A percentile compares a stretch with the other conserved stretches of the same genome.
phyloP scores from a whole-genome alignment of 2,113 vertebrate genomes.

The Pollachius pollachius region DNA sequence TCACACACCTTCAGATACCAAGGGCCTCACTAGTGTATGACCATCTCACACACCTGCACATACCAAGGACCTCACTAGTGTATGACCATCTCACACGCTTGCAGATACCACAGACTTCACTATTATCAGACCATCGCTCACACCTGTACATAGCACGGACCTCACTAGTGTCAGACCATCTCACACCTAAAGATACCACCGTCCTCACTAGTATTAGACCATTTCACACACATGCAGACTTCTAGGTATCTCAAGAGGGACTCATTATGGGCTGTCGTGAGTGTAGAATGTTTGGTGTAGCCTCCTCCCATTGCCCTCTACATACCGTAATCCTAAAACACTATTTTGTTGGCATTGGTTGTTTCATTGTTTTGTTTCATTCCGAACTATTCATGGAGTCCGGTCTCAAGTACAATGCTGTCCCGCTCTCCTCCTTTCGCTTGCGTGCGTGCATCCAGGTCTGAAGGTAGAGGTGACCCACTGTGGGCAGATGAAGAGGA shows the following conservation, averaged over 20 bases:
- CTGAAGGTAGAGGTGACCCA: constrained; percentile 99
- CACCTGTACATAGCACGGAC: neutral
- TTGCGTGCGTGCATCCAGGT: constrained; percentile 68
- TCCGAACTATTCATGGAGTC: too few species aligned
- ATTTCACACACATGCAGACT: neutral
- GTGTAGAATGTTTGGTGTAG: too few species aligned
- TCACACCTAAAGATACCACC: neutral
- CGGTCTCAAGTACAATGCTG: too few species aligned
- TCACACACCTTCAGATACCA: neutral
- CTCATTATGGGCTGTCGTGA: too few species aligned
- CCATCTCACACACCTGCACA: neutral
- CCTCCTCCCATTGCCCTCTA: too few species aligned
- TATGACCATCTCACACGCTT: neutral
- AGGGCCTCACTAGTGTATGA: neutral
- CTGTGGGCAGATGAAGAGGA: constrained; percentile 98
- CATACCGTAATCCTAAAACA: too few species aligned
- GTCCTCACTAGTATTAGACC: neutral
- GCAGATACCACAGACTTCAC: neutral
- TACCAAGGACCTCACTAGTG: neutral
- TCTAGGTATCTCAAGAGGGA: neutral
- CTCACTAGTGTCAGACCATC: neutral
- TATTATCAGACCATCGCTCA: neutral
- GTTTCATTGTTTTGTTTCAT: too few species aligned
- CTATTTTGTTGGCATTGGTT: too few species aligned
- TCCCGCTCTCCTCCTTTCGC: neutral